A percentile compares a stretch with the other conserved stretches of the same genome.
Evolutionary conservation across 2,797 vertebrate genomes (phyloP).

Genomic region (Thaleichthys pacificus): DNA sequence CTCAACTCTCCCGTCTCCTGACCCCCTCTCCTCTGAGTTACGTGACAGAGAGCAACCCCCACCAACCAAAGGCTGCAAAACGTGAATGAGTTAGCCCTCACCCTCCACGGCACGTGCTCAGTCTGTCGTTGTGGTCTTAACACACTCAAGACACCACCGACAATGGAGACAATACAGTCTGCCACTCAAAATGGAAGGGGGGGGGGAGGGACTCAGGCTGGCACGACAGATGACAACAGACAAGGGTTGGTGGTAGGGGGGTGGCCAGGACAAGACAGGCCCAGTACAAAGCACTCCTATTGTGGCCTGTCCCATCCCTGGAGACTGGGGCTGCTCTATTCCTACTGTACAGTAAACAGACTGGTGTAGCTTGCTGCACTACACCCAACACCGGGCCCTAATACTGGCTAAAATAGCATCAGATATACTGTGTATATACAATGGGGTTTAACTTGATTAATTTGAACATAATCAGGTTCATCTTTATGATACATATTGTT

Average conservation of each 20-base stretch:
- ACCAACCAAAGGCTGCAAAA: constrained; percentile 88
- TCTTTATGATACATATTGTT: constrained; percentile 28
- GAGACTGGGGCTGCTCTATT: constrained; percentile 10
- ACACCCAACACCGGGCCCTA: constrained; percentile 23
- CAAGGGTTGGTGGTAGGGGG: constrained; percentile 37
- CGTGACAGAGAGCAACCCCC: constrained; percentile 59
- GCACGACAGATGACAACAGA: constrained; percentile 52
- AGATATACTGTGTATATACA: constrained; percentile 24
- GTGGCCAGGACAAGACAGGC: constrained; percentile 38
- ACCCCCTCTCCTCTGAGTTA: constrained; percentile 57
- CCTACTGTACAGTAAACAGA: constrained; percentile 23
- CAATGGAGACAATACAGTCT: constrained; percentile 42
- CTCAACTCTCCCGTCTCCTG: neutral
- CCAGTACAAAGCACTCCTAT: constrained; percentile 41
- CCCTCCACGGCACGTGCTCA: constrained; percentile 46
- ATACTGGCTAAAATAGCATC: constrained; percentile 13
- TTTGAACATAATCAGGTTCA: constrained; percentile 36
- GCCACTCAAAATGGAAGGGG: constrained; percentile 44
- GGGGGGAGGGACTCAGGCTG: constrained; percentile 30
- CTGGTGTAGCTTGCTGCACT: constrained; percentile 8
- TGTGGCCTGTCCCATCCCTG: constrained; percentile 27
- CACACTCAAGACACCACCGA: constrained; percentile 38
- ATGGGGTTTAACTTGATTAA: constrained; percentile 26
- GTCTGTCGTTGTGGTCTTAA: constrained; percentile 29
- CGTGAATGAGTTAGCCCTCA: constrained; percentile 67